Conservation (phyloP, 2,797 vertebrate genomes). For the Aeoliscus strigatus region DNA sequence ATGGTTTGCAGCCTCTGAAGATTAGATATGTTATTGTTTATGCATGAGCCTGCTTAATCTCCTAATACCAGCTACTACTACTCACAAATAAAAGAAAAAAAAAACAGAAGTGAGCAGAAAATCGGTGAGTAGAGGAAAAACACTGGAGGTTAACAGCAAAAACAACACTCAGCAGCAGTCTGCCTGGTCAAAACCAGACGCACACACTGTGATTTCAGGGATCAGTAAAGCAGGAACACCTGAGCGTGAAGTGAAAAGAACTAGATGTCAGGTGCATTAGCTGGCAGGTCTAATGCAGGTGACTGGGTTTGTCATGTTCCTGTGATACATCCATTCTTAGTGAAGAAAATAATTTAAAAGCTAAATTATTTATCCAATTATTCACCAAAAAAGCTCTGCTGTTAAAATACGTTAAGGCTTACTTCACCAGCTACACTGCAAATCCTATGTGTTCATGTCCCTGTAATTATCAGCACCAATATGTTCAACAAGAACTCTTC, state of each 20-base stretch:
- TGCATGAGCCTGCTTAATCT: conserved; percentile 17
- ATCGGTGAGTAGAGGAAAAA: not conserved
- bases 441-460: conserved; percentile 1
- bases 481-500: conserved; percentile 2
- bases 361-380: not conserved
- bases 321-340: conserved; percentile 8
- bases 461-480: not conserved
- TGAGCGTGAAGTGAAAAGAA: conserved; percentile 23
- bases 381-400: not conserved
- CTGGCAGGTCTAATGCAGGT: conserved; percentile 10
- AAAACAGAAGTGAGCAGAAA: not conserved
- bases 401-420: not conserved
- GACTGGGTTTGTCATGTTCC: conserved; percentile 12
- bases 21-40: conserved; percentile 25
- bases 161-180: conserved; percentile 10
- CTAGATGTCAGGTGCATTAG: conserved; percentile 16
- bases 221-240: conserved; percentile 27
- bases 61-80: conserved; percentile 4
- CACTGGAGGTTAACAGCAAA: not conserved
- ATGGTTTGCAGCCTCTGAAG: conserved; percentile 11
- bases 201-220: conserved; percentile 27
- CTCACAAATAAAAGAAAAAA: too few species aligned
- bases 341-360: conserved; percentile 10
- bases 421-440: conserved; percentile 1
- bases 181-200: conserved; percentile 9